Percentiles rank a stretch among this genome's conserved stretches.
Conservation (phyloP, 2,888 invertebrate genomes). For the Chromoteleia sp. region DNA sequence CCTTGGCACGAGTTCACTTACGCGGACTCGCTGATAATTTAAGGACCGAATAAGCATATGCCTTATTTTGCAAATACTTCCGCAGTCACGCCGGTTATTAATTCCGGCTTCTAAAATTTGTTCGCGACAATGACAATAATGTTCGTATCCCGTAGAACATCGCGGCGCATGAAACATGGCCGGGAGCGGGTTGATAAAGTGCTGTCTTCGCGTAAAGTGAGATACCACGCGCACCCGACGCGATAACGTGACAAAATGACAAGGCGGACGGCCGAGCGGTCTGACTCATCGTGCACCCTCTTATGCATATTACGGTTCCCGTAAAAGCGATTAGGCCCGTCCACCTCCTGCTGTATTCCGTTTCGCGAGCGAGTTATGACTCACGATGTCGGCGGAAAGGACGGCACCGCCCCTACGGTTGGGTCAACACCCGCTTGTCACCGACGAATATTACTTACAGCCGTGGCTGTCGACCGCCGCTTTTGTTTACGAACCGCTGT, state of each 20-base stretch:
- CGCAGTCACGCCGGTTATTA: conserved; percentile 19
- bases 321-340: conserved; percentile 58
- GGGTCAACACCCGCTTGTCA: conserved; percentile 58
- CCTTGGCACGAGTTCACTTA: conserved; percentile 50
- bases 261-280: conserved; percentile 59
- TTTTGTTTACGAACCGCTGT: conserved; percentile 11
- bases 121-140: conserved; percentile 42
- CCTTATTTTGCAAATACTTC: conserved; percentile 40
- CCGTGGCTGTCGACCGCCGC: neutral
- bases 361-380: conserved; percentile 51
- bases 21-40: conserved; percentile 33
- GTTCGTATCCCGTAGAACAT: conserved; percentile 34
- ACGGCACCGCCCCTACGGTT: conserved; percentile 40
- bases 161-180: conserved; percentile 46
- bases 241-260: conserved; percentile 69
- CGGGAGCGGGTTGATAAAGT: conserved; percentile 49
- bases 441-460: conserved; percentile 52
- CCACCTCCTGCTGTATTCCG: conserved; percentile 48
- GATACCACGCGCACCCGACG: conserved; percentile 57
- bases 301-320: conserved; percentile 65
- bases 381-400: conserved; percentile 57
- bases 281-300: conserved; percentile 69
- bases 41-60: conserved; percentile 14
- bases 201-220: conserved; percentile 67
- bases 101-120: conserved; percentile 32